phyloP scores from a whole-genome alignment of 2,888 invertebrate species.

The Pecten maximus region DNA sequence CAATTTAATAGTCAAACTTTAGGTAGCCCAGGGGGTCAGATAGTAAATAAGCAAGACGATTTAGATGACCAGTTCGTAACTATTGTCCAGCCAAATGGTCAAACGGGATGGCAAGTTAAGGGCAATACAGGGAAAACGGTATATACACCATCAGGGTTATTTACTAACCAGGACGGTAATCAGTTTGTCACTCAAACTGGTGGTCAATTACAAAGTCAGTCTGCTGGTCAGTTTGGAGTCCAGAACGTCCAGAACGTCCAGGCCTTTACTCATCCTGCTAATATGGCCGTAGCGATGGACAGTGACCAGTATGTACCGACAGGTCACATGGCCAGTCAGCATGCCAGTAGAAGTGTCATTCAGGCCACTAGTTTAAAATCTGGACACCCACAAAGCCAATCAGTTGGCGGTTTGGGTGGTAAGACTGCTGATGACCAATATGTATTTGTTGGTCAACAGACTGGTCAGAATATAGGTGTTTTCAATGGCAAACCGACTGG shows the following conservation, averaged over 20 bases:
- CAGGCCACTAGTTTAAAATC: background rate
- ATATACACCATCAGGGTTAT: background rate
- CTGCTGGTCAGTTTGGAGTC: background rate
- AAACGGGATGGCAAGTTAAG: background rate
- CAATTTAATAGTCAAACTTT: conserved; percentile 15
- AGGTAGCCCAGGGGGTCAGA: background rate
- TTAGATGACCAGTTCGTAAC: background rate
- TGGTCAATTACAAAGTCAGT: background rate
- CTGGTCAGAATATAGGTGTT: background rate
- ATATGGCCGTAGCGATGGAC: background rate
- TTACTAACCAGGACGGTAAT: background rate
- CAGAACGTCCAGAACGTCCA: background rate
- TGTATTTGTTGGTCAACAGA: background rate
- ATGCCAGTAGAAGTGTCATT: background rate
- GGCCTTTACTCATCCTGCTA: background rate
- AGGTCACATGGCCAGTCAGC: background rate
- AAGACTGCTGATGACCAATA: background rate
- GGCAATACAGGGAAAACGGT: background rate
- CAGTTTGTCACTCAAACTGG: background rate
- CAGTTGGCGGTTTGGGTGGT: background rate
- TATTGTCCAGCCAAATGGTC: background rate
- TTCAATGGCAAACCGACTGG: background rate
- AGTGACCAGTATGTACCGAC: background rate
- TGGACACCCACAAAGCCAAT: background rate
- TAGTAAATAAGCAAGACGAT: background rate